Base-by-base conservation (phyloP, 2,888 invertebrate genomes). In the Heliconius cydno region DNA sequence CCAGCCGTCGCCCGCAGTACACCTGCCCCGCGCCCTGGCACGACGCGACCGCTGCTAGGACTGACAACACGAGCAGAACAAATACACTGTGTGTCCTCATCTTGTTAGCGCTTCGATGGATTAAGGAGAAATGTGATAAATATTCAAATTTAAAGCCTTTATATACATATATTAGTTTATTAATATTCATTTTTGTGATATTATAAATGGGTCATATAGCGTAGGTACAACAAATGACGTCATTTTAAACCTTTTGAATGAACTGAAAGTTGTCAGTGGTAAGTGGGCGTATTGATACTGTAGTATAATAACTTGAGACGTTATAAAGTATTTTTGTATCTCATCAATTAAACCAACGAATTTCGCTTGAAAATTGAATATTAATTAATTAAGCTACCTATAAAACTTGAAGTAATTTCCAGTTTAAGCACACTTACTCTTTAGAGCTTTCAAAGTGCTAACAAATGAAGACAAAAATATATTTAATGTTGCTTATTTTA, bases 1-100 rank as follows among this genome's bases (percentile, higher is more conserved):
- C 83, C 65, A 89, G 76, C 6, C 71, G 75, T 66, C 78, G 75
- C 57, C 73, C 81, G 65, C 79, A 81, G 41, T 80, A 82, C n/a
- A 80, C 65, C n/a, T 82, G 66, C 12, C 68, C 78, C 28, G 71
- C 60, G 19, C 66, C 68, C 13, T 80, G 79, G 10, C 60, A 22
- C 9, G 65, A 12, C 7, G 66, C 66, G 13, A 66, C 38, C 0
- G 30, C 25, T 46, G 66, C 28, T 22, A 80, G 3, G 0, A 25
- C 25, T n/a, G 9, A 67, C 10, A 78, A 12, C 6, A 65, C 13
- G 22, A 67, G 1, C 13, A 77, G 25, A 77, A 77, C 30, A 4
- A 80, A 68, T n/a, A 80, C 34, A 30, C 25, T 70, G 65, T 70
- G 60, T 12, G 75, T 22, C 70, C 70, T 80, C 82, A 82, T 82